Conservation (phyloP, 1,140 invertebrate species). For the Whitmania pigra region DNA sequence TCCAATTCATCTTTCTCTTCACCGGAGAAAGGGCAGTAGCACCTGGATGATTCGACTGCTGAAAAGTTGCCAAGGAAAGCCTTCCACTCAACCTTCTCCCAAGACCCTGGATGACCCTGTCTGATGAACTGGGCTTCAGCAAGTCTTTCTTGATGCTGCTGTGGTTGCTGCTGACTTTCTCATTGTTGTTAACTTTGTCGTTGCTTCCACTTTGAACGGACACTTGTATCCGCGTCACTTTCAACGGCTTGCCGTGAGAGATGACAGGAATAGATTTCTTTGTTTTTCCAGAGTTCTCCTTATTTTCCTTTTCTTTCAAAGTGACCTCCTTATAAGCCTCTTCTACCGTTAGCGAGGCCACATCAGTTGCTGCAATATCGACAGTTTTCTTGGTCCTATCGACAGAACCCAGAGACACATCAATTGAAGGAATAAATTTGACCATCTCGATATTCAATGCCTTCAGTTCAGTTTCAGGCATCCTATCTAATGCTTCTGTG, state of each 20-base stretch:
- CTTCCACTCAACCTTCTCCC: neutral
- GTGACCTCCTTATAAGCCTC: neutral
- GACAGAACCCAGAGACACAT: too few species aligned
- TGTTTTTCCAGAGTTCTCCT: neutral
- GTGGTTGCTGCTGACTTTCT: neutral
- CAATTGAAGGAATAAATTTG: too few species aligned
- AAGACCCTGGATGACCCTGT: neutral
- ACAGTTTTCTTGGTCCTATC: neutral
- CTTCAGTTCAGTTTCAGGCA: too few species aligned
- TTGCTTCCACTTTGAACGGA: neutral
- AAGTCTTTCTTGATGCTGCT: neutral
- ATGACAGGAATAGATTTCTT: neutral
- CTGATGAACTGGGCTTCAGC: neutral
- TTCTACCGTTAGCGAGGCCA: neutral
- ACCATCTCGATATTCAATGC: too few species aligned
- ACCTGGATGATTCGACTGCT: neutral
- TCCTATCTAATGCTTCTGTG: too few species aligned
- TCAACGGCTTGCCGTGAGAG: neutral
- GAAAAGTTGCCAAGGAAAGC: neutral
- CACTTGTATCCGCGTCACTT: neutral
- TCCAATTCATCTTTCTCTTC: constrained; percentile 11
- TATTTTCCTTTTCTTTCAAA: neutral
- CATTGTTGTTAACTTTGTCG: neutral
- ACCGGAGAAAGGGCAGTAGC: neutral
- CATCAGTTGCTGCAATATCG: neutral